Conservation (phyloP, 2,113 vertebrate genomes). For the Leucoraja erinaceus region DNA sequence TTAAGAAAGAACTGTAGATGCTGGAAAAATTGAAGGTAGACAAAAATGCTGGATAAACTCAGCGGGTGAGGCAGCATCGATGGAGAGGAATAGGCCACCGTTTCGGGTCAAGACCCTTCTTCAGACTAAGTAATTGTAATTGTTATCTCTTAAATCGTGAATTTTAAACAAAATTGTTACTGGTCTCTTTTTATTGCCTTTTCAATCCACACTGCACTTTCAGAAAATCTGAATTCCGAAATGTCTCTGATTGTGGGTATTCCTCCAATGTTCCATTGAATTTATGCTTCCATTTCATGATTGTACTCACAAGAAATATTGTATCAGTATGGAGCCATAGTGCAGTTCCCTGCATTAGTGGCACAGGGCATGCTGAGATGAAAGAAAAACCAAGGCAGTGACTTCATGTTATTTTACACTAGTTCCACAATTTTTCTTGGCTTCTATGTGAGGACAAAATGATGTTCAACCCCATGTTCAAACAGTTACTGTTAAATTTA, state of each 20-base stretch:
- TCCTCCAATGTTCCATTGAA: not conserved
- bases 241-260: not conserved
- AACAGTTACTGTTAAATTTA: not conserved
- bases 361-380: not conserved
- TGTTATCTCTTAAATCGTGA: not conserved
- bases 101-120: too few species aligned
- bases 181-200: not conserved
- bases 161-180: not conserved
- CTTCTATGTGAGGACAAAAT: not conserved
- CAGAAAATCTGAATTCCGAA: not conserved
- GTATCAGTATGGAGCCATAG: not conserved
- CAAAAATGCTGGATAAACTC: too few species aligned
- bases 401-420: not conserved
- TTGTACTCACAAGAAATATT: not conserved
- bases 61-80: too few species aligned
- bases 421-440: not conserved
- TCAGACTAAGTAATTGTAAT: too few species aligned
- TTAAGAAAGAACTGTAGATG: too few species aligned
- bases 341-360: too few species aligned
- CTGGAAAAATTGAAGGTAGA: too few species aligned
- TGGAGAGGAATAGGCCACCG: too few species aligned
- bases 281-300: not conserved
- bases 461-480: not conserved
- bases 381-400: not conserved
- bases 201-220: not conserved